Evolutionary conservation across 2,888 invertebrate species (phyloP), one percentile per base, ranked within the genome.

Genomic region (Oligia strigilis): DNA sequence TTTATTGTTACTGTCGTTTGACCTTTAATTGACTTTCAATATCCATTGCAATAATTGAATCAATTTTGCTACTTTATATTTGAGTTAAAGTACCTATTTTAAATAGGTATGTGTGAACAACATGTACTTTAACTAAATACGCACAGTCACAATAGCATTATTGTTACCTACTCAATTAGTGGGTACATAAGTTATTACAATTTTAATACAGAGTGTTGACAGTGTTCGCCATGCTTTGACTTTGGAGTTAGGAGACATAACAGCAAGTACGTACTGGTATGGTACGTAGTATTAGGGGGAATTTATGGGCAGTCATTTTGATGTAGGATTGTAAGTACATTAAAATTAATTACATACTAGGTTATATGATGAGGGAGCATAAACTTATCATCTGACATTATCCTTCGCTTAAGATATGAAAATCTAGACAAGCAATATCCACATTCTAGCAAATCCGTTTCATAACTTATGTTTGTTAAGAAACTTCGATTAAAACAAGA

Each of bases 21-120:
- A 69, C 52, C n/a, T 55, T 46, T 70, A 64, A 70, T 69, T 70
- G 69, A 67, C 40, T 52, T 43, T 43, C 60, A 77, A 62, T 69
- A 29, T 60, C 29, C 3, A 60, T 67, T 40, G 9, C 29, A 75
- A 75, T 49, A 78, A 71, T 40, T 70, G 13, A 6, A 43, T 78
- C 4, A 36, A 46, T 78, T 58, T 78, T 13, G 23, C n/a, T 36
- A 46, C 36, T 46, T 49, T 49, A 13, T 49, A 49, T 46, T 43
- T 19, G 11, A 19, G 13, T 17, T n/a, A 19, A 17, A 9, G 19
- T 62, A 17, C 13, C 6, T 66, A 6, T 49, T 66, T 46, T 55
- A 43, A 55, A 64, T 5, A 60, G 49, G 13, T 29, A 75, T 17
- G 49, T 36, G 29, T 36, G 52, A n/a, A n/a, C 11, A n/a, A 60